Evolutionary conservation across 1,140 invertebrate species (phyloP).

Genomic region (Aethina tumida): DNA sequence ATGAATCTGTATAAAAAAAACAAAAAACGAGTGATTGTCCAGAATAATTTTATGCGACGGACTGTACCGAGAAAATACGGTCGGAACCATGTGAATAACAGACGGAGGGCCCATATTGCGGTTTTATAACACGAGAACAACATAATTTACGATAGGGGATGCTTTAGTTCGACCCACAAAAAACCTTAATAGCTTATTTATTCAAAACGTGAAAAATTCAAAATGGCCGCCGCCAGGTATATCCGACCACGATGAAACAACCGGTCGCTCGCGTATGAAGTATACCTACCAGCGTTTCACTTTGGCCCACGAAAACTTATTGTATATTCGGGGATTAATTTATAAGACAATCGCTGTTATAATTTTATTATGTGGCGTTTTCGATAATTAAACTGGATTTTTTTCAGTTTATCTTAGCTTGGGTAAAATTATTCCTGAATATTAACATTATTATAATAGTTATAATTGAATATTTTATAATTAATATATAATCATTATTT

Average conservation of each 20-base stretch:
- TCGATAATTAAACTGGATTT: too few species aligned
- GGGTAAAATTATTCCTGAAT: too few species aligned
- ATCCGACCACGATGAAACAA: conserved; percentile 20
- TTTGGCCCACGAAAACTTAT: too few species aligned
- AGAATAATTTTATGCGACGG: conserved; percentile 3
- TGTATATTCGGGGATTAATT: too few species aligned
- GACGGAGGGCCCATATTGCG: conserved; percentile 9
- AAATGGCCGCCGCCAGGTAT: conserved; percentile 33
- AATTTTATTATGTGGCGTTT: too few species aligned
- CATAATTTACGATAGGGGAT: conserved; percentile 34
- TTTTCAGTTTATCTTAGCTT: too few species aligned
- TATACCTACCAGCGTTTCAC: conserved; percentile 14
- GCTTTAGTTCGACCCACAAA: conserved; percentile 29
- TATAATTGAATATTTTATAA: too few species aligned
- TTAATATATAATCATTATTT: too few species aligned
- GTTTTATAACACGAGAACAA: conserved; percentile 30
- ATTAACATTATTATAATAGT: too few species aligned
- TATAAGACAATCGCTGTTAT: too few species aligned
- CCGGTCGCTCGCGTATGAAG: conserved; percentile 18
- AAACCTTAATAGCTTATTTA: conserved; percentile 39
- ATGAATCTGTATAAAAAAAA: not conserved
- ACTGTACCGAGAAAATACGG: conserved; percentile 3
- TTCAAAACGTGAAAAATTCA: conserved; percentile 37
- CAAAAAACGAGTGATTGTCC: too few species aligned
- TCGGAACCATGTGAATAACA: too few species aligned